A percentile compares a stretch with the other conserved stretches of the same genome.
Conservation (phyloP, 2,113 vertebrate genomes). For the Leptobrachium leishanense region DNA sequence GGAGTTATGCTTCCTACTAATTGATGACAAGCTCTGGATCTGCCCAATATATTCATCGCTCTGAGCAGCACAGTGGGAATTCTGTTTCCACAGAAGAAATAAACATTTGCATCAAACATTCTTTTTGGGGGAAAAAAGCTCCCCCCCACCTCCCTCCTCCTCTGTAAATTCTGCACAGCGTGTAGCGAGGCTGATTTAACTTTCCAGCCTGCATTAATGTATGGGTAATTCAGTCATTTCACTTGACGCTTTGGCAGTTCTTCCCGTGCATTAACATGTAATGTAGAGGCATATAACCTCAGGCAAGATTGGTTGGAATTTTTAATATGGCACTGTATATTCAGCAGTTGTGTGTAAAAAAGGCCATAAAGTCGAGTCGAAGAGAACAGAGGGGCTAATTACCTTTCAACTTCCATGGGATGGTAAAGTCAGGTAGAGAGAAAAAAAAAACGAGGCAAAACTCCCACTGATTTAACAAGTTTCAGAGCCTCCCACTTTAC, state of each 20-base stretch:
- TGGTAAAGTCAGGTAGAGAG: constrained; percentile 67
- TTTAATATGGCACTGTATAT: constrained; percentile 72
- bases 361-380: constrained; percentile 69
- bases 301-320: constrained; percentile 65
- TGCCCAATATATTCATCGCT: constrained; percentile 49
- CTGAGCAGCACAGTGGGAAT: constrained; percentile 61
- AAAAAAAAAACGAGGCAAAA: constrained; percentile 66
- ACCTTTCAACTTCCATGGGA: constrained; percentile 73
- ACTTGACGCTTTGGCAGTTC: constrained; percentile 58
- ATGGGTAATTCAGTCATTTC: constrained; percentile 64
- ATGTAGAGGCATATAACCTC: constrained; percentile 65
- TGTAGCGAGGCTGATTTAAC: constrained; percentile 60
- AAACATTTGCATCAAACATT: constrained; percentile 69
- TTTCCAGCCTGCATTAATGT: constrained; percentile 64
- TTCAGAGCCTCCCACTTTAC: constrained; percentile 74
- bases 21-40: constrained; percentile 52
- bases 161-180: constrained; percentile 71
- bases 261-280: constrained; percentile 57
- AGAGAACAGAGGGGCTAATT: constrained; percentile 74
- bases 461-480: constrained; percentile 78
- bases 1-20: constrained; percentile 6
- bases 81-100: constrained; percentile 67
- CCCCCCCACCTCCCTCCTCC: constrained; percentile 49
- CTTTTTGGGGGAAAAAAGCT: constrained; percentile 65
- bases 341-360: constrained; percentile 73